Base-by-base conservation (phyloP, 2,888 invertebrate species). In the Pristionchus mayeri region DNA sequence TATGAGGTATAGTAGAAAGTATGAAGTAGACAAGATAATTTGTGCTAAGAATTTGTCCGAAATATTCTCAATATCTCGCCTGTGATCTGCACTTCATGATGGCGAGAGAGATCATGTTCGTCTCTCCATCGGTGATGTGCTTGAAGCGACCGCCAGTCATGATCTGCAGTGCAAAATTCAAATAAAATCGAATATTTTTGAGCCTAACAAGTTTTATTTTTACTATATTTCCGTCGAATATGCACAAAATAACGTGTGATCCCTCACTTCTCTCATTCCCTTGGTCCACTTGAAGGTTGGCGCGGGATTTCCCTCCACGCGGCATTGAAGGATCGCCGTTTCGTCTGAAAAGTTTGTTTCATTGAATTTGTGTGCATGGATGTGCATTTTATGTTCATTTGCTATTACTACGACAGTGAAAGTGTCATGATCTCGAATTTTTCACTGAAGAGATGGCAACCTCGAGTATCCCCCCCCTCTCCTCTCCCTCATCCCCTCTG, bases 71-170 rank as follows among this genome's bases (percentile, higher is more conserved):
- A 27, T 11, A 57, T 57, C 2, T 13, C 30, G 52, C 98, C 86
- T 91, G 92, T 92, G 96, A 96, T 76, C 97, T 96, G 89, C 97
- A 95, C 94, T 98, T 98, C 91, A 97, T 95, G 94, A 99, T 97
- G 93, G 97, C 97, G 87, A 99, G 95, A 60, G 97, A 97, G 90
- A 98, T 96, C 85, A 96, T 95, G 93, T 97, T 97, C 86, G 96
- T 96, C 91, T 97, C 96, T 79, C 97, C 96, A 94, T 98, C 98
- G 57, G 98, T 98, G 91, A 97, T 95, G 93, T 97, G 96, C 93
- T 97, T 97, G 94, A 97, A 98, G 87, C 98, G 95, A 89, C 98
- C 98, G 89, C 97, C 97, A 94, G 97, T 97, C 92, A 97, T 95
- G 91, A 98, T 60, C 85, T 85, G 34, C 1, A 40, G 37, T 13